Conservation (phyloP, 1,140 invertebrate genomes). For the Drosophila bocki region DNA sequence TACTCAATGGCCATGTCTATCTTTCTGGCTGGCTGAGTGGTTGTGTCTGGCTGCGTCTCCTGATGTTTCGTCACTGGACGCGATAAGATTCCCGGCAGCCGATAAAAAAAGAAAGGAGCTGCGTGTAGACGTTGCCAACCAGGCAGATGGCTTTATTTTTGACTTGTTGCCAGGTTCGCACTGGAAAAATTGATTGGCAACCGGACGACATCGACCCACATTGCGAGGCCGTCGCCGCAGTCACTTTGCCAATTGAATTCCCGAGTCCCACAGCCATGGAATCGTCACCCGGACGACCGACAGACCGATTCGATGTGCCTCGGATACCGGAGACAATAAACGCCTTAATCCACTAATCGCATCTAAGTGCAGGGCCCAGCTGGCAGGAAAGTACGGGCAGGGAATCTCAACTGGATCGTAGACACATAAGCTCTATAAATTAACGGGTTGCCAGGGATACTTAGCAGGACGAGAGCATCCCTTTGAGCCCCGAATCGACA, state of each 20-base stretch:
- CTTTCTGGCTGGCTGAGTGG: slow-evolving; percentile 65
- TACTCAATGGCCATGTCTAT: slow-evolving; percentile 68
- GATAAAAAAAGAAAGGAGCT: slow-evolving; percentile 41
- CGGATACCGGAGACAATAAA: slow-evolving; percentile 38
- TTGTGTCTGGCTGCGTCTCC: slow-evolving; percentile 36
- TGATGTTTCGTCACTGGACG: slow-evolving; percentile 56
- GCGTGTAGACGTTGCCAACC: slow-evolving; percentile 34
- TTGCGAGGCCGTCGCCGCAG: slow-evolving; percentile 20
- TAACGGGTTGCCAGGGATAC: slow-evolving; percentile 69
- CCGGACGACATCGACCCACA: slow-evolving; percentile 46
- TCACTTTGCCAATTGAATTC: slow-evolving; percentile 42
- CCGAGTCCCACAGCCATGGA: slow-evolving; percentile 10
- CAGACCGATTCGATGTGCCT: slow-evolving; percentile 16
- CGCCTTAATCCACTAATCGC: slow-evolving; percentile 58
- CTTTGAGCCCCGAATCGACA: slow-evolving; percentile 26
- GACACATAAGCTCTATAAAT: slow-evolving; percentile 69
- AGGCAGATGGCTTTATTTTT: slow-evolving; percentile 40
- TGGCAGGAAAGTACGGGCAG: slow-evolving; percentile 11
- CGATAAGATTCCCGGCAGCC: slow-evolving; percentile 65
- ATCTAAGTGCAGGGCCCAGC: slow-evolving; percentile 53
- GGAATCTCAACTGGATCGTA: slow-evolving; percentile 12
- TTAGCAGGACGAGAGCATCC: slow-evolving; percentile 21
- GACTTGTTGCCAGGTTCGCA: slow-evolving; percentile 51
- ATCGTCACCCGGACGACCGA: slow-evolving; percentile 14
- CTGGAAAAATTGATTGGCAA: slow-evolving; percentile 60